Evolutionary conservation across 1,140 invertebrate species (phyloP).

Genomic region (Apis laboriosa): DNA sequence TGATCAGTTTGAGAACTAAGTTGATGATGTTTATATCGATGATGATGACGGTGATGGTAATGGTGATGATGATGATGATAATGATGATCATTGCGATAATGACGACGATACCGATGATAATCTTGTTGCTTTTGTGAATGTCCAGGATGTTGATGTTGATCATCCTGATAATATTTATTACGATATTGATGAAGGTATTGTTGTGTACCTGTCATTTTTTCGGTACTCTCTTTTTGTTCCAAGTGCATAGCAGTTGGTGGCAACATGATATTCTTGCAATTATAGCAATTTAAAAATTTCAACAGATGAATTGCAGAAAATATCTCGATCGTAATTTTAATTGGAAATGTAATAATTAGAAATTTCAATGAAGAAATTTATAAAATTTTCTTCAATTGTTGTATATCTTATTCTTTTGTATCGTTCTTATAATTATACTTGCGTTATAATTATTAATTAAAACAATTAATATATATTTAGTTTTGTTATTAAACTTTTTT

Average conservation of each 20-base stretch:
- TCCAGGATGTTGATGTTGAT: constrained; percentile 24
- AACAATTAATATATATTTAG: not conserved
- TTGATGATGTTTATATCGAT: constrained; percentile 6
- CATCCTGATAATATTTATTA: constrained; percentile 29
- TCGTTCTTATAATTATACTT: too few species aligned
- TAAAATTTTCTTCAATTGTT: constrained; percentile 1
- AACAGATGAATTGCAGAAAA: not conserved
- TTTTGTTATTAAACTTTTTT: not conserved
- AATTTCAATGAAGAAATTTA: not conserved
- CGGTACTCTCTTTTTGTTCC: constrained; percentile 65
- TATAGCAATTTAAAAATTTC: not conserved
- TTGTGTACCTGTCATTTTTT: constrained; percentile 63
- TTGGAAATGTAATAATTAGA: too few species aligned
- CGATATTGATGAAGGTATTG: constrained; percentile 18
- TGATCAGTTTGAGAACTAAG: not conserved
- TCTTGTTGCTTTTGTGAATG: constrained; percentile 41
- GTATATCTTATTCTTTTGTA: not conserved
- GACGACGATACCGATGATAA: constrained; percentile 52
- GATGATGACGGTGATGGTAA: not conserved
- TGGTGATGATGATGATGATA: constrained; percentile 18
- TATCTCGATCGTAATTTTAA: not conserved
- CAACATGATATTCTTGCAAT: constrained; percentile 28
- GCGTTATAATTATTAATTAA: not conserved
- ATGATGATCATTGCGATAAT: constrained; percentile 35
- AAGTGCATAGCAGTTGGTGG: constrained; percentile 63